These are phyloP conservation scores for Channa striata DNA, from an alignment of 2,797 vertebrate species.

Conservation along the genomic window DNA sequence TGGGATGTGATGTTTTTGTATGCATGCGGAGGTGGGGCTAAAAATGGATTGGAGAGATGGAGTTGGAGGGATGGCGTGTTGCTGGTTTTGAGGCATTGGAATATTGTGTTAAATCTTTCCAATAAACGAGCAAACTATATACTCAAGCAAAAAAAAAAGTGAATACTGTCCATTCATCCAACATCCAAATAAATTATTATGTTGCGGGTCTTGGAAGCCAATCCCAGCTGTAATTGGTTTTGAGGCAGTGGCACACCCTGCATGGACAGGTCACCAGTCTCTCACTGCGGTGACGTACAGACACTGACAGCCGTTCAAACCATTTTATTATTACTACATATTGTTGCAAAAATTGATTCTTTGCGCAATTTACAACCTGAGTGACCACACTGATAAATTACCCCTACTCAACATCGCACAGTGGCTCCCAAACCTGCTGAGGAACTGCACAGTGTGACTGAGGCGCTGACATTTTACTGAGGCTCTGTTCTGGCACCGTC, in stretches of 20 bases:
- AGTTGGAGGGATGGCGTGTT: constrained; percentile 27
- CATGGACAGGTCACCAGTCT: too few species aligned
- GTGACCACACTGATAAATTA: background rate
- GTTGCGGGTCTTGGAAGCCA: too few species aligned
- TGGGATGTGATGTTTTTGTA: constrained; percentile 56
- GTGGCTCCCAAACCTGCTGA: constrained; percentile 20
- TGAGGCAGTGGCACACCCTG: too few species aligned
- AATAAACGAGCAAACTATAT: too few species aligned
- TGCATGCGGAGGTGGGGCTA: constrained; percentile 56
- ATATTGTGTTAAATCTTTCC: background rate
- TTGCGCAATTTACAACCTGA: background rate
- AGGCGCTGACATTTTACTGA: constrained; percentile 58
- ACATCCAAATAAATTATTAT: too few species aligned
- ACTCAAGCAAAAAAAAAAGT: too few species aligned
- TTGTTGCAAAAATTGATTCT: background rate
- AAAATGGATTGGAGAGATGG: constrained; percentile 35
- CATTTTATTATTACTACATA: too few species aligned
- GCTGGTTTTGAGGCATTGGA: constrained; percentile 36
- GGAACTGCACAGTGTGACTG: constrained; percentile 41
- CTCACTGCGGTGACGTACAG: too few species aligned
- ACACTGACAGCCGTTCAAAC: too few species aligned
- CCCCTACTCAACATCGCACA: background rate
- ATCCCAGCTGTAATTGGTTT: too few species aligned
- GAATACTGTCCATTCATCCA: too few species aligned
- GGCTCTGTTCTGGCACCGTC: constrained; percentile 18